These are phyloP conservation scores for Rhinichthys klamathensis DNA, from an alignment of 2,113 vertebrate genomes.

Conservation along the genomic window DNA sequence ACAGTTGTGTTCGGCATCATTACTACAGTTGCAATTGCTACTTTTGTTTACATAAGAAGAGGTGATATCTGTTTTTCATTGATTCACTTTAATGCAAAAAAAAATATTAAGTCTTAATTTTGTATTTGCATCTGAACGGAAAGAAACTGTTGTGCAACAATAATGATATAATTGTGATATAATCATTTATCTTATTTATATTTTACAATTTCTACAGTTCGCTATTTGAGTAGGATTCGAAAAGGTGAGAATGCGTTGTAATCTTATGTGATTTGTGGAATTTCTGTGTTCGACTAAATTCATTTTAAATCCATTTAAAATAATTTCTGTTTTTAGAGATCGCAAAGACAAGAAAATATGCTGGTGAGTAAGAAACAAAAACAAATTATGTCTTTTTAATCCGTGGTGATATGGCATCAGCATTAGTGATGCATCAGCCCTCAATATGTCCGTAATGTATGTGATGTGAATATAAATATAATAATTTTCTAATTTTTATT, in stretches of 20 bases:
- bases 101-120: not conserved
- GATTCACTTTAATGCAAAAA: not conserved
- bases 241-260: slow-evolving; percentile 13
- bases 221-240: not conserved
- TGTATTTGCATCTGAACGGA: not conserved
- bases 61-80: not conserved
- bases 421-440: not conserved
- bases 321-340: not conserved
- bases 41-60: slow-evolving; percentile 12
- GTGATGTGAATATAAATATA: not conserved
- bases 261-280: not conserved
- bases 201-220: not conserved
- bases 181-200: not conserved
- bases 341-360: not conserved
- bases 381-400: not conserved
- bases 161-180: too few relatives aligned
- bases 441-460: not conserved
- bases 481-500: not conserved
- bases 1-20: not conserved
- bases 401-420: not conserved
- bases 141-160: not conserved
- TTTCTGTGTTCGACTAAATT: not conserved
- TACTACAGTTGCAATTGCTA: slow-evolving; percentile 8
- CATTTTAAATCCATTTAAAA: not conserved
- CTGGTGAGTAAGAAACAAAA: not conserved